Evolutionary conservation across 2,113 vertebrate genomes (phyloP).

Genomic region (Eptatretus burgeri): DNA sequence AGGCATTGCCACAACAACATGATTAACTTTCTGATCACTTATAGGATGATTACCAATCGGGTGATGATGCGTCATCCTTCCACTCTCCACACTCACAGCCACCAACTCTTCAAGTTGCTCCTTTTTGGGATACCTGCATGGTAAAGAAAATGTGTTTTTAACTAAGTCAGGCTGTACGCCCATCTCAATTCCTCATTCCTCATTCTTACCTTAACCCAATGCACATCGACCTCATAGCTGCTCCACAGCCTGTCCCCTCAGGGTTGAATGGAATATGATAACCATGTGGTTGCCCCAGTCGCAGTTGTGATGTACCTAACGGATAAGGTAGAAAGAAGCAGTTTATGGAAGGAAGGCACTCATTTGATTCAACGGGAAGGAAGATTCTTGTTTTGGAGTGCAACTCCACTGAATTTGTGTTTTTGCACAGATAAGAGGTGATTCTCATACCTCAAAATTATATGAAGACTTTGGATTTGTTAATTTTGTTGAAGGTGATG

Average conservation of each 20-base stretch:
- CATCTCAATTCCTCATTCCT: too few species aligned
- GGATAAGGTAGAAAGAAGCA: not conserved
- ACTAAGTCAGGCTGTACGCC: too few species aligned
- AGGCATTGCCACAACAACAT: too few species aligned
- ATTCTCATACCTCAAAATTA: too few species aligned
- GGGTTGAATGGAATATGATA: slow-evolving; percentile 28
- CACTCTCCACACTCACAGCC: slow-evolving; percentile 29
- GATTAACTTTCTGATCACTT: too few species aligned
- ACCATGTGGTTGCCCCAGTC: slow-evolving; percentile 22
- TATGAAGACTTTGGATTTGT: too few species aligned
- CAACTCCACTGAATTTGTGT: too few species aligned
- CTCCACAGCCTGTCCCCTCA: slow-evolving; percentile 27
- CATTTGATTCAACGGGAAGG: not conserved
- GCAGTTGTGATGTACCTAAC: slow-evolving; percentile 27
- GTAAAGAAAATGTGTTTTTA: too few species aligned
- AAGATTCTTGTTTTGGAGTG: too few species aligned
- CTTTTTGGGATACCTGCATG: slow-evolving; percentile 14
- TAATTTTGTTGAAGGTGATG: not conserved
- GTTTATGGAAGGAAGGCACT: not conserved
- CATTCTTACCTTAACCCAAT: slow-evolving; percentile 26
- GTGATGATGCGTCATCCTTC: slow-evolving; percentile 43
- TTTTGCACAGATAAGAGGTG: too few species aligned
- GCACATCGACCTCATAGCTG: slow-evolving; percentile 43
- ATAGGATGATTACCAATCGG: slow-evolving; percentile 24
- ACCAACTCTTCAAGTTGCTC: slow-evolving; percentile 19